Evolutionary conservation across 2,113 vertebrate genomes (phyloP).

Genomic region (Patagioenas fasciata): DNA sequence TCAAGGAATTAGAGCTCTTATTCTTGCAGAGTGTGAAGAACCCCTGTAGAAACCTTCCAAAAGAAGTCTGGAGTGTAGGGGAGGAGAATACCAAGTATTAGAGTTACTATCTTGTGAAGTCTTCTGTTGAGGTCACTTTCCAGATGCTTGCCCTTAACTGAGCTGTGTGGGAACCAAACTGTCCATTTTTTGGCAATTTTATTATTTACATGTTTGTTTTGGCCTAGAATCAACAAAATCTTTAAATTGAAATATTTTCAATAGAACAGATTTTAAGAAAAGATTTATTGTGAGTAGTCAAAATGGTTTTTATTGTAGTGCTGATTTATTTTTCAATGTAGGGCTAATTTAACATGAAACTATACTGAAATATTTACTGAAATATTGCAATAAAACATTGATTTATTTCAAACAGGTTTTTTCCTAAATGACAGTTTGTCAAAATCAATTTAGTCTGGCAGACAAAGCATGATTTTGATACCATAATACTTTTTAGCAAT

Average conservation of each 20-base stretch:
- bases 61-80: not conserved
- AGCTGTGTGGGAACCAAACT: not conserved
- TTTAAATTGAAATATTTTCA: not conserved
- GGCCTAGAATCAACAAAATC: not conserved
- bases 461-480: not conserved
- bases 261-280: not conserved
- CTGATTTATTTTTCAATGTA: not conserved
- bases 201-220: not conserved
- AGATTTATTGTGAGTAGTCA: not conserved
- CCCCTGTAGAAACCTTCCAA: not conserved
- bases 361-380: not conserved
- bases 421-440: not conserved
- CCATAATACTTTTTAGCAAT: not conserved
- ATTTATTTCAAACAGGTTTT: not conserved
- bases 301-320: not conserved
- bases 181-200: not conserved
- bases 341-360: not conserved
- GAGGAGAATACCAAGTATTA: not conserved
- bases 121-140: not conserved
- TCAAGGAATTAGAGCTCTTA: not conserved
- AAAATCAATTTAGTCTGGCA: constrained; percentile 1
- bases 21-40: not conserved
- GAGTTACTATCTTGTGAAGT: not conserved
- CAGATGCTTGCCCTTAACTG: not conserved
- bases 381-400: not conserved